These are phyloP conservation scores for Dicerorhinus sumatrensis DNA, from an alignment of 2,113 vertebrate species.

Conservation along the genomic window DNA sequence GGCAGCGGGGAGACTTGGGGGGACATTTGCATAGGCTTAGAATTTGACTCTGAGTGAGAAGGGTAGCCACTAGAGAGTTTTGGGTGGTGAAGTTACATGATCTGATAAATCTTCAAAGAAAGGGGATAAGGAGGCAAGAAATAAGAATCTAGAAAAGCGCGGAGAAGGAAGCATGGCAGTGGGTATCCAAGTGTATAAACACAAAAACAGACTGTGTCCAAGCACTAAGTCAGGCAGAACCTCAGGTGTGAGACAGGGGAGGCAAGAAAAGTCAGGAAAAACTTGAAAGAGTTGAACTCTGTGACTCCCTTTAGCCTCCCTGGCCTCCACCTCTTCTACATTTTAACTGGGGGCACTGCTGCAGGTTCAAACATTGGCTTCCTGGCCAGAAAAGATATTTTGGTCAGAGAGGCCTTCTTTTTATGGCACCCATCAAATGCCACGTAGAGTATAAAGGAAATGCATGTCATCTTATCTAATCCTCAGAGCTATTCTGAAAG, in stretches of 20 bases:
- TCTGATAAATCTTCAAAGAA: neutral
- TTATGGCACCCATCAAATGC: neutral
- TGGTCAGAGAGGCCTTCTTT: neutral
- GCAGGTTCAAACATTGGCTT: neutral
- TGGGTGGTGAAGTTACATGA: neutral
- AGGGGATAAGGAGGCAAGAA: neutral
- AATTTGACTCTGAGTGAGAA: neutral
- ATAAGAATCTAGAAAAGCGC: neutral
- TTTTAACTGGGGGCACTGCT: neutral
- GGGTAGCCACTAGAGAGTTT: neutral
- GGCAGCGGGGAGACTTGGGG: neutral
- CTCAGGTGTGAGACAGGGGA: neutral
- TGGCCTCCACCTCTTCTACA: neutral
- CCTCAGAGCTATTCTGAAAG: constrained; percentile 39
- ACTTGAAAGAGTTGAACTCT: neutral
- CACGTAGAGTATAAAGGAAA: neutral
- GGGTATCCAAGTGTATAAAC: neutral
- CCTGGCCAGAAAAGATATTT: neutral
- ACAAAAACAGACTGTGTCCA: neutral
- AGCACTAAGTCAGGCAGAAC: neutral
- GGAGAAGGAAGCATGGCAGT: neutral
- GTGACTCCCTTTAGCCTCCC: neutral
- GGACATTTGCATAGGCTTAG: neutral
- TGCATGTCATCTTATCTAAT: neutral
- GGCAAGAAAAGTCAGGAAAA: neutral